phyloP scores from a whole-genome alignment of 2,113 vertebrate genomes.

The Anolis carolinensis region DNA sequence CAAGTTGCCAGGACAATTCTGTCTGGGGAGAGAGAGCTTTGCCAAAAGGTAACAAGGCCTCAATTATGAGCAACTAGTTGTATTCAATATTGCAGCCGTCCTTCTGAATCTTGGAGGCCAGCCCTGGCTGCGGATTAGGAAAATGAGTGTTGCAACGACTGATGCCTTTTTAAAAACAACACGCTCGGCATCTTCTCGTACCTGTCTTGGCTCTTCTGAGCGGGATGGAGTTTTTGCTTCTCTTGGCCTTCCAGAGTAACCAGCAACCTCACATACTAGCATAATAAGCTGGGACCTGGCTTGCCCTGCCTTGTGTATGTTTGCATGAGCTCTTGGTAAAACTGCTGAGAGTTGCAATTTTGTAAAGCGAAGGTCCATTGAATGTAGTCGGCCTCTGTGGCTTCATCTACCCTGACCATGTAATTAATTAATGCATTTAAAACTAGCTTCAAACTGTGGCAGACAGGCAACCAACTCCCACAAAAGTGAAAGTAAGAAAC shows the following conservation, averaged over 20 bases:
- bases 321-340: not conserved
- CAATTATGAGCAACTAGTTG: not conserved
- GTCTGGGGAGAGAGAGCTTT: not conserved
- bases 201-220: fast-evolving
- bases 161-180: not conserved
- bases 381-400: not conserved
- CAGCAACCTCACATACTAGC: not conserved
- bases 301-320: not conserved
- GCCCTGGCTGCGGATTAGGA: not conserved
- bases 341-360: not conserved
- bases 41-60: not conserved
- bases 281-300: not conserved
- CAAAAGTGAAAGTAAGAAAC: too few relatives aligned
- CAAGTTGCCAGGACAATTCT: not conserved
- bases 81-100: fast-evolving
- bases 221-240: not conserved
- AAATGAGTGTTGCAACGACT: not conserved
- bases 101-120: not conserved
- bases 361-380: not conserved
- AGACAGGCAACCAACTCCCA: too few relatives aligned
- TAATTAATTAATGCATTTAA: too few relatives aligned
- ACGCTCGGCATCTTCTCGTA: fast-evolving
- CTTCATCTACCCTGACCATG: too few relatives aligned
- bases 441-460: too few relatives aligned
- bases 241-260: not conserved